Percentiles rank a stretch among this genome's conserved stretches.
Evolutionary conservation across 2,797 vertebrate genomes (phyloP).

Genomic region (Xiphophorus birchmanni): DNA sequence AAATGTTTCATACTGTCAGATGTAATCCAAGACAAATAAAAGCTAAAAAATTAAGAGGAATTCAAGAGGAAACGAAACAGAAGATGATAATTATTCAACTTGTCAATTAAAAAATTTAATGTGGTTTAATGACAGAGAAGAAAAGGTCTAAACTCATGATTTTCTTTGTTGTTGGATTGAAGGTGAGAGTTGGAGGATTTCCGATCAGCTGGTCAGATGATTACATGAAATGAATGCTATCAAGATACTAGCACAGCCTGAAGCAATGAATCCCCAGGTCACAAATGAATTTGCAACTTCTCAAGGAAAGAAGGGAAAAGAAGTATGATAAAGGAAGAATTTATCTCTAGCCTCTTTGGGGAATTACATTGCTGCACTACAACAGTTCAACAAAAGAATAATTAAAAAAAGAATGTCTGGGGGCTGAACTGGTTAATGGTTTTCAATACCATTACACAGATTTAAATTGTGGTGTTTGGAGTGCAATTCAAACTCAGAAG

Average conservation of each 20-base stretch:
- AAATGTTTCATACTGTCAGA: not conserved
- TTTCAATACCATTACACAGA: conserved; percentile 19
- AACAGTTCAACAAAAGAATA: conserved; percentile 21
- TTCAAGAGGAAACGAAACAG: not conserved
- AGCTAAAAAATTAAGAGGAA: not conserved
- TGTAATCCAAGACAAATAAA: not conserved
- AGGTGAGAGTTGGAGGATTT: conserved; percentile 34
- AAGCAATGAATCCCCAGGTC: conserved; percentile 20
- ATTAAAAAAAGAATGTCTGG: conserved; percentile 20
- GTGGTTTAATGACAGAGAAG: not conserved
- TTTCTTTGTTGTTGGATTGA: conserved; percentile 2
- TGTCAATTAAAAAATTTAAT: not conserved
- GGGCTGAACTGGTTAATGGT: conserved; percentile 41
- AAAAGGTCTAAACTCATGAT: not conserved
- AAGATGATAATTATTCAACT: not conserved
- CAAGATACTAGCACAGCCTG: conserved; percentile 40
- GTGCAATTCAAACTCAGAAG: conserved; percentile 24
- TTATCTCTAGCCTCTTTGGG: conserved; percentile 17
- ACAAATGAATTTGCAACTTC: conserved; percentile 42
- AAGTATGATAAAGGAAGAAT: conserved; percentile 7
- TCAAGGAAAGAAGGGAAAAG: conserved; percentile 6
- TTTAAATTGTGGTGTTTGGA: conserved; percentile 33
- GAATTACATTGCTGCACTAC: conserved; percentile 20
- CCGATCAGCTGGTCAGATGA: conserved; percentile 48
- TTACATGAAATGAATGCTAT: conserved; percentile 65